These are phyloP conservation scores for Napeogenes sylphis DNA, from an alignment of 2,888 invertebrate genomes.

Conservation along the genomic window DNA sequence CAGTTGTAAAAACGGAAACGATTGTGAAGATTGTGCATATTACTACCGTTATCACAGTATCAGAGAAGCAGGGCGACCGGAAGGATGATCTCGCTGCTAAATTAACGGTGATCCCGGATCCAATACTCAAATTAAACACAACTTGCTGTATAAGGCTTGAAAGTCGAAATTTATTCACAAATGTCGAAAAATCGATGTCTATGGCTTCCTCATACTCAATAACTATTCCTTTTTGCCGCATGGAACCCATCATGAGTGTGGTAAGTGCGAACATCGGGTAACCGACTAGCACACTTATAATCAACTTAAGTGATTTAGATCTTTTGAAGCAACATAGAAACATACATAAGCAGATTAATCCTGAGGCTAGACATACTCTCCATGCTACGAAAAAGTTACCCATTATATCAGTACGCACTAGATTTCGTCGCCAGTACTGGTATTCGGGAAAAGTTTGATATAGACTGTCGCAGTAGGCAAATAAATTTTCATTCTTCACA, in stretches of 20 bases:
- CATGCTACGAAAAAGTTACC: constrained; percentile 45
- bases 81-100: constrained; percentile 50
- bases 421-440: constrained; percentile 52
- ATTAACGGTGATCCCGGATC: constrained; percentile 53
- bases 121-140: constrained; percentile 47
- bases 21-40: constrained; percentile 38
- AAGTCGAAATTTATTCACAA: constrained; percentile 37
- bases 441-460: constrained; percentile 56
- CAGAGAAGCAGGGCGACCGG: constrained; percentile 57
- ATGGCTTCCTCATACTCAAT: constrained; percentile 48
- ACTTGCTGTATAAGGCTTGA: constrained; percentile 43
- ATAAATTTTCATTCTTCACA: constrained; percentile 35
- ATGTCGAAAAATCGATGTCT: constrained; percentile 48
- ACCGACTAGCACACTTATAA: constrained; percentile 38
- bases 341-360: constrained; percentile 38
- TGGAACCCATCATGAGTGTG: constrained; percentile 52
- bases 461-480: constrained; percentile 45
- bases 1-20: constrained; percentile 42
- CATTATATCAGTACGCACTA: constrained; percentile 37
- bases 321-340: constrained; percentile 53
- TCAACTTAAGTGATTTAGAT: constrained; percentile 43
- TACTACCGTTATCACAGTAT: constrained; percentile 48
- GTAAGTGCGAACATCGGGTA: constrained; percentile 47
- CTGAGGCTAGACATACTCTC: constrained; percentile 57
- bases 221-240: constrained; percentile 63